phyloP scores from a whole-genome alignment of 2,888 invertebrate genomes.

The Bugula neritina region DNA sequence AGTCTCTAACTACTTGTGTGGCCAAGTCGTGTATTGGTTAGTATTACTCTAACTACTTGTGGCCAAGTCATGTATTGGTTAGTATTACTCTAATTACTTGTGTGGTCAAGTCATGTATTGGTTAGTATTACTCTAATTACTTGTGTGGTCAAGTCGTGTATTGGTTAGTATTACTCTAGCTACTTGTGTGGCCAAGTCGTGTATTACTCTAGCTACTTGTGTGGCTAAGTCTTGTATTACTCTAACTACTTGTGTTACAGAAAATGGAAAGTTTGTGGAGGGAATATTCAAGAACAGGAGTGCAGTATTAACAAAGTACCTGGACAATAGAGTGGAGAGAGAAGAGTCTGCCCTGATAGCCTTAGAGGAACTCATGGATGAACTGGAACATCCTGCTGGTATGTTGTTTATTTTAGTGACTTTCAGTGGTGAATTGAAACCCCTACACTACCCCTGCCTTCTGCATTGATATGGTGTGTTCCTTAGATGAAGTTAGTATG shows the following conservation, averaged over 20 bases:
- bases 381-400: conserved; percentile 70
- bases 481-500: too few species aligned
- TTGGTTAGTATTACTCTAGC: not conserved
- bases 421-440: not conserved
- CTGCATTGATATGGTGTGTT: not conserved
- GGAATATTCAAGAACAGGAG: too few species aligned
- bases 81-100: too few species aligned
- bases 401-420: too few species aligned
- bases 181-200: too few species aligned
- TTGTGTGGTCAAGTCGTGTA: conserved; percentile 6
- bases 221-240: too few species aligned
- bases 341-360: conserved; percentile 80
- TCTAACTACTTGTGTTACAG: conserved; percentile 20
- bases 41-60: too few species aligned
- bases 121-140: conserved; percentile 7
- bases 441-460: not conserved
- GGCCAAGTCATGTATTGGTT: too few species aligned
- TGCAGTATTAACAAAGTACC: conserved; percentile 2
- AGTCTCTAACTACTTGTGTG: conserved; percentile 14
- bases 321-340: conserved; percentile 56
- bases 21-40: conserved; percentile 3
- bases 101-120: too few species aligned
- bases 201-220: too few species aligned
- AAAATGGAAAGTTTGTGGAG: too few species aligned
- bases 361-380: conserved; percentile 71